A percentile compares a stretch with the other conserved stretches of the same genome.
phyloP scores from a whole-genome alignment of 2,113 vertebrate species.

The Pygoscelis antarcticus region DNA sequence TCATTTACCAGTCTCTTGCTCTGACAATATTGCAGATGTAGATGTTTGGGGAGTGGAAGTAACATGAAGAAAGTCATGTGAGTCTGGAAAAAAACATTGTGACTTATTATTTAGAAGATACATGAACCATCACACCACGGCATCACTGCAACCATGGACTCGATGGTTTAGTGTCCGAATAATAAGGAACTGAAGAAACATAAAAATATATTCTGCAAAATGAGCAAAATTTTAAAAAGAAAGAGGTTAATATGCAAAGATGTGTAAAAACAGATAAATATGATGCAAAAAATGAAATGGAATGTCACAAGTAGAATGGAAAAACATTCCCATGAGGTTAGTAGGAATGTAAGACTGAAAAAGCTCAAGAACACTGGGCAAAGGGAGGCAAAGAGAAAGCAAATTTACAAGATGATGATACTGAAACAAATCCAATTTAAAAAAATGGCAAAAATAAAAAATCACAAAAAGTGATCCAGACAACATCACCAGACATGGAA shows the following conservation, averaged over 20 bases:
- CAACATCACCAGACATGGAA: background rate
- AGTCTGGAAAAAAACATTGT: background rate
- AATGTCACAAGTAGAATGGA: background rate
- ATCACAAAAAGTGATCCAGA: background rate
- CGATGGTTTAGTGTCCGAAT: fast-evolving
- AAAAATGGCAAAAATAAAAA: background rate
- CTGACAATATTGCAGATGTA: background rate
- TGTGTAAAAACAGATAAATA: background rate
- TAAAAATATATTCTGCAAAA: background rate
- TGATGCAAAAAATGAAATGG: background rate
- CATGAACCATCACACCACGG: background rate
- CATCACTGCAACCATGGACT: background rate
- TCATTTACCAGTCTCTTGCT: background rate
- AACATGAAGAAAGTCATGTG: background rate
- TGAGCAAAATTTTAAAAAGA: background rate
- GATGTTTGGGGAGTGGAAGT: background rate
- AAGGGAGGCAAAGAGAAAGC: background rate
- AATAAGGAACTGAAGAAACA: background rate
- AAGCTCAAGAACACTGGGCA: background rate
- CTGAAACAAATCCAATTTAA: background rate
- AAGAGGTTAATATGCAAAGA: background rate
- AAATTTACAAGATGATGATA: background rate
- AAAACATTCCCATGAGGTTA: background rate
- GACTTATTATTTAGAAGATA: background rate
- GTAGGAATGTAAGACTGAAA: background rate